phyloP scores from a whole-genome alignment of 2,113 vertebrate genomes.

The Cervus canadensis region DNA sequence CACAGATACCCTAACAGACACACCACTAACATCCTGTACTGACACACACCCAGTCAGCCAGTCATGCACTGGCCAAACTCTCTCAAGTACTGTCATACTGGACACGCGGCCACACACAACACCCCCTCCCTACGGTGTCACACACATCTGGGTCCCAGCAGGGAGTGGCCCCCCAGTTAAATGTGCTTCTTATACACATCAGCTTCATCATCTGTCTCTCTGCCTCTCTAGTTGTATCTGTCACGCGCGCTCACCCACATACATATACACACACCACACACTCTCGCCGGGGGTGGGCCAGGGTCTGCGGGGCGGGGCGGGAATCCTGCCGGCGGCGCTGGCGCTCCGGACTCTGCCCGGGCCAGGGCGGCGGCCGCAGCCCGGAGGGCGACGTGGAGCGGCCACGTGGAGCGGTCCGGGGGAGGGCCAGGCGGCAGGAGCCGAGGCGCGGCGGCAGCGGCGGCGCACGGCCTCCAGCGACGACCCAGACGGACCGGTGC shows the following conservation, averaged over 20 bases:
- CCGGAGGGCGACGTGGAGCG: conserved; percentile 66
- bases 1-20: neutral
- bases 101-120: neutral
- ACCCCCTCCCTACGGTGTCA: neutral
- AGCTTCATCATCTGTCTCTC: neutral
- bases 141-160: neutral
- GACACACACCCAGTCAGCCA: neutral
- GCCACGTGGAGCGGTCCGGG: conserved; percentile 71
- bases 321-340: neutral
- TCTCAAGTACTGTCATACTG: neutral
- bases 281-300: neutral
- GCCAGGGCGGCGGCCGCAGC: conserved; percentile 52
- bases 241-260: neutral
- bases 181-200: neutral
- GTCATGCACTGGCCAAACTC: neutral
- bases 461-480: neutral
- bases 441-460: neutral
- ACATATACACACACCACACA: neutral
- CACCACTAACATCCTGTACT: no score
- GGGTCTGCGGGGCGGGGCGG: neutral
- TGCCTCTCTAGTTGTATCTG: neutral
- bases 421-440: conserved; percentile 5
- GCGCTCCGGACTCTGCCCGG: conserved; percentile 47
- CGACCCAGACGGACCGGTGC: neutral
- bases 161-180: neutral